Conservation (phyloP, 1,140 invertebrate species). For the Anastrepha obliqua region DNA sequence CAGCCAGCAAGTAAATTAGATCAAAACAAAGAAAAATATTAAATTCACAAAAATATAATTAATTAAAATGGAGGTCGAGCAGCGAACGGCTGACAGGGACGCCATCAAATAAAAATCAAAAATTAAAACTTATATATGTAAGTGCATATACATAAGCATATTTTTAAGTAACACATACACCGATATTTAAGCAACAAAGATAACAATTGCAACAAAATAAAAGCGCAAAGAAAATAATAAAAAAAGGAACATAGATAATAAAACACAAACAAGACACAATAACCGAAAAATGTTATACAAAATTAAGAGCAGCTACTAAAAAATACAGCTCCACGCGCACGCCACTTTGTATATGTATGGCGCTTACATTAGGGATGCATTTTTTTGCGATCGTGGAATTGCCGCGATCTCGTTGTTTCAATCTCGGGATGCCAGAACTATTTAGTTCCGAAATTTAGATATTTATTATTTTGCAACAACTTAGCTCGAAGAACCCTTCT, state of each 20-base stretch:
- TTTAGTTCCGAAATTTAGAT: too few relatives aligned
- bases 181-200: not conserved
- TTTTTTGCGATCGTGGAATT: too few relatives aligned
- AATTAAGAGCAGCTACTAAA: not conserved
- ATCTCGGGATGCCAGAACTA: too few relatives aligned
- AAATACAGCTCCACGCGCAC: not conserved
- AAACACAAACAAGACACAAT: not conserved
- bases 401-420: too few relatives aligned
- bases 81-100: not conserved
- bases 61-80: not conserved
- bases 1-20: not conserved
- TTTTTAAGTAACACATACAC: not conserved
- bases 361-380: too few relatives aligned
- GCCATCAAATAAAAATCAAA: not conserved
- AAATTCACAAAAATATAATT: not conserved
- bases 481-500: too few relatives aligned
- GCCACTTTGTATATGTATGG: too few relatives aligned
- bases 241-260: not conserved
- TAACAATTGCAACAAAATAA: not conserved
- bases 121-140: not conserved
- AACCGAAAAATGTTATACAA: not conserved
- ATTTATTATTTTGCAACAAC: too few relatives aligned
- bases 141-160: too few relatives aligned
- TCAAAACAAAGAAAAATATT: not conserved
- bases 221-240: not conserved